phyloP scores from a whole-genome alignment of 2,797 vertebrate species.

The Smutsia gigantea region DNA sequence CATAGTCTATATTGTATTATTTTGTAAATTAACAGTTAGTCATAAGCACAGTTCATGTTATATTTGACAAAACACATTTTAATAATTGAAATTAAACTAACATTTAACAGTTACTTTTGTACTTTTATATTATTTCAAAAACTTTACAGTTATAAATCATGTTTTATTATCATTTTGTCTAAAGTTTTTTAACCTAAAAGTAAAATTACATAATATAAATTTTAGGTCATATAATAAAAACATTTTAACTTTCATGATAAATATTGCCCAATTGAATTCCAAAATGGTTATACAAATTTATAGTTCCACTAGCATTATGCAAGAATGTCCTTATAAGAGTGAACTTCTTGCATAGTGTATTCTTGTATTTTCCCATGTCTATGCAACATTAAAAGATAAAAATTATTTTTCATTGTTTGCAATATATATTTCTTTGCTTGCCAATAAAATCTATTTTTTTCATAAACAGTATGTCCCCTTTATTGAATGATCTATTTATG shows the following conservation, averaged over 20 bases:
- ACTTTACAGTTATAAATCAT: not conserved
- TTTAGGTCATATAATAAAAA: not conserved
- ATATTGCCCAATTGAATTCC: not conserved
- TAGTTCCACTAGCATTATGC: not conserved
- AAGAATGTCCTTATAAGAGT: not conserved
- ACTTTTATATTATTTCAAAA: not conserved
- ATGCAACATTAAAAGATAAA: not conserved
- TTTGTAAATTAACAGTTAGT: not conserved
- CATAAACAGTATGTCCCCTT: not conserved
- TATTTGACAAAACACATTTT: not conserved
- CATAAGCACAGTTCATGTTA: not conserved
- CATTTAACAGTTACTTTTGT: not conserved
- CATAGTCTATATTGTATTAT: not conserved
- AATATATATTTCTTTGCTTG: not conserved
- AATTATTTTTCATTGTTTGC: not conserved
- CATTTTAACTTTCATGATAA: not conserved
- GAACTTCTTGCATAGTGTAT: not conserved
- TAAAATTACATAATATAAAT: not conserved
- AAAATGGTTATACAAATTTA: not conserved
- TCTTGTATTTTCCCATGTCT: not conserved
- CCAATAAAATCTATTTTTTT: not conserved
- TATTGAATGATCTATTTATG: not conserved
- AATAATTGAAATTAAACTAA: slow-evolving; percentile 4
- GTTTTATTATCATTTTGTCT: not conserved
- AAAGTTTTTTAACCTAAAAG: not conserved